These are phyloP conservation scores for Gymnothorax javanicus DNA, from an alignment of 2,797 vertebrate species.

Conservation along the genomic window DNA sequence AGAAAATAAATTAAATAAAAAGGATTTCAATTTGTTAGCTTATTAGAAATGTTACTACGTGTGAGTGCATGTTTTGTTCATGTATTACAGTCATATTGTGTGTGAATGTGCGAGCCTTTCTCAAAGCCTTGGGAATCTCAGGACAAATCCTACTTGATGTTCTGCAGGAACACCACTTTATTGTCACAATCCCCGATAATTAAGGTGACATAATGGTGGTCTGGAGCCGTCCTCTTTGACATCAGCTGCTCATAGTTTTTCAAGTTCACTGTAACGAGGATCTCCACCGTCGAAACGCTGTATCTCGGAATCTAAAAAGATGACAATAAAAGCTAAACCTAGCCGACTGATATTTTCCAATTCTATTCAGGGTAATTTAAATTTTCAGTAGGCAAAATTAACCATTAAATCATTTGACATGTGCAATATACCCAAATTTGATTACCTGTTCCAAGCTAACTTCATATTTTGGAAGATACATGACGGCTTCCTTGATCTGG, in stretches of 20 bases:
- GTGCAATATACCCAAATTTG: neutral
- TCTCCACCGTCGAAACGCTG: conserved; percentile 76
- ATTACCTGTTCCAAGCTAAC: conserved; percentile 88
- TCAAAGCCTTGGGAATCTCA: conserved; percentile 6
- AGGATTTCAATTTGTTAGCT: neutral
- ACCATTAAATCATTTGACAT: neutral
- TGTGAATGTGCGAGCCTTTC: no score
- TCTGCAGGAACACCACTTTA: conserved; percentile 85
- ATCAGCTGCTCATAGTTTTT: conserved; percentile 85
- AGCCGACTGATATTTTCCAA: conserved; percentile 20
- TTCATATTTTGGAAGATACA: conserved; percentile 88
- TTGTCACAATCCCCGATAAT: conserved; percentile 91
- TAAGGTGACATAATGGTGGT: conserved; percentile 82
- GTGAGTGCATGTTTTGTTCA: neutral
- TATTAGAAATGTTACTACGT: neutral
- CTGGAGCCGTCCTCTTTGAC: conserved; percentile 83
- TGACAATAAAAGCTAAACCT: conserved; percentile 37
- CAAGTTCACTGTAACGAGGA: conserved; percentile 82
- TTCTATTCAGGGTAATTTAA: neutral
- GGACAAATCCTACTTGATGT: conserved; percentile 80
- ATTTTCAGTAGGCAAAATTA: neutral
- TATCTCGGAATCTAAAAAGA: conserved; percentile 83
- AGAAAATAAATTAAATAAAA: conserved; percentile 29
- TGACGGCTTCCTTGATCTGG: conserved; percentile 90
- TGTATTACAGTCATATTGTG: neutral